Evolutionary conservation across 2,797 vertebrate species (phyloP), one percentile per base, ranked within the genome.

Genomic region (Pangasius djambal): DNA sequence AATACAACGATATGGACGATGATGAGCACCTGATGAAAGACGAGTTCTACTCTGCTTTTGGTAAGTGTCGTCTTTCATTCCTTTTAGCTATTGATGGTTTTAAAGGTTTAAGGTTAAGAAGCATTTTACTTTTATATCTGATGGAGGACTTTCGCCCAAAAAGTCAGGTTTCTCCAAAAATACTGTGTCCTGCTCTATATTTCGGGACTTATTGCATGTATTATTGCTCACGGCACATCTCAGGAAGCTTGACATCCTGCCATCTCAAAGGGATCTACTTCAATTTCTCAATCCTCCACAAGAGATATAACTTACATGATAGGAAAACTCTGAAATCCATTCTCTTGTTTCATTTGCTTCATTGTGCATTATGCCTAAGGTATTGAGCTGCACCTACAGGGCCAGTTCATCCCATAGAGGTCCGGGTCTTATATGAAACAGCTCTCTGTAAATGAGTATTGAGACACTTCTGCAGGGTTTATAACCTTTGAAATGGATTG

Each of bases 11-110:
- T 87, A 94, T 96, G 90, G 96, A 98, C 0, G 92, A 96, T 44
- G 98, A 99, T 77, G 97, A 97, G 89, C 97, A 96, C 88, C 95
- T 99, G 86, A 94, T 95, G 44, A 96, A 96, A 85, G 98, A 98
- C 77, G 98, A 99, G 95, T 97, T 99, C 93, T 99, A 98, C 83
- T 95, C 96, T 88, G 97, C 97, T 86, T 99, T 99, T 77, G 96
- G 98, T 99, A 93, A 98, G 98, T 55, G 44, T 28, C 20, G 1
- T 34, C 16, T 20, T 78, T 65, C 20, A 28, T 44, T 86, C n/a
- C 13, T 37, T 57, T 5, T 3, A 22, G 16, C 15, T 18, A 16
- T 55, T 70, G 1, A 61, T 4, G 4, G 18, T 44, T 40, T 63
- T 22, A 28, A 25, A 63, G 37, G 12, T 16, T 61, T 37, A 13